Base-by-base conservation (phyloP, 2,888 invertebrate species). In the Onthophagus sagittarius region DNA sequence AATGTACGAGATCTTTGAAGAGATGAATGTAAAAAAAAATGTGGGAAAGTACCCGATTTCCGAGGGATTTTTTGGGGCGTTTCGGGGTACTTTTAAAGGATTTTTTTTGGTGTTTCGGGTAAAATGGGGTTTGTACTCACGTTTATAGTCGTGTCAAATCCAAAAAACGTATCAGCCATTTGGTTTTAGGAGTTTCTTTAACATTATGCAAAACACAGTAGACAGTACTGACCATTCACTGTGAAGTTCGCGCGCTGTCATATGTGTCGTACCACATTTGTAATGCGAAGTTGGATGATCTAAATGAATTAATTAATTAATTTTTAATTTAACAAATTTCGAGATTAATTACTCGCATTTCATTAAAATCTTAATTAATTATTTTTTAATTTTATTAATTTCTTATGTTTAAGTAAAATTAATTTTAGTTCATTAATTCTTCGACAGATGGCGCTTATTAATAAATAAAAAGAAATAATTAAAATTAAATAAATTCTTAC, bases 121-220 rank as follows among this genome's bases (percentile, higher is more conserved):
- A 7, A 32, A 9, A 15, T 15, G 15, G 23, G 53, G 62, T 65
- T 11, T 15, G 15, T 83, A 89, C 92, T 93, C 87, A 93, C 94
- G 89, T 92, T 91, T 88, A 90, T 84, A 86, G 92, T 88, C 85
- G 92, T 90, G 89, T 93, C 91, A 88, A 94, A 92, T 88, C 92
- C 93, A 90, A 94, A 94, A 90, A 94, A 94, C 87, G 92, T 91
- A 90, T 94, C 92, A 91, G 93, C 94, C 94, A 94, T 94, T 92
- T 81, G 84, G 82, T 80, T 81, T 82, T 77, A 76, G 70, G 71
- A 79, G 77, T 79, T 78, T 80, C 79, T 79, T 78, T 78, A 81
- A 79, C 81, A 82, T 81, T 80, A 33, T 33, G 33, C 33, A 33
- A 33, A 33, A 33, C 33, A 33, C 33, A 7, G 7, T 33, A 33